Percentiles rank a stretch among this genome's conserved stretches.
phyloP scores from a whole-genome alignment of 2,888 invertebrate genomes.

The Agrilus biguttatus region DNA sequence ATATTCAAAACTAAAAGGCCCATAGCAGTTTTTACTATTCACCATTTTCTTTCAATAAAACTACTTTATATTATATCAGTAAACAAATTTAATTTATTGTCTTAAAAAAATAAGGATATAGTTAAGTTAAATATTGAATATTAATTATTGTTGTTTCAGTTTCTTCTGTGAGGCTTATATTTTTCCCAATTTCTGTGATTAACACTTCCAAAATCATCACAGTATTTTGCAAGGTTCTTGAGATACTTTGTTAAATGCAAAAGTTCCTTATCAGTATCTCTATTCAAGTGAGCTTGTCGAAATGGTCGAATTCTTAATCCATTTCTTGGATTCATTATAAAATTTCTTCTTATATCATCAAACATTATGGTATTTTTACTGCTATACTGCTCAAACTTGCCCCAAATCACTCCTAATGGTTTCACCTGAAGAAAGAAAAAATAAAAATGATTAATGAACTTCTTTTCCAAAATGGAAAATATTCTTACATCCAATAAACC shows the following conservation, averaged over 20 bases:
- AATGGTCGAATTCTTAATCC: constrained; percentile 85
- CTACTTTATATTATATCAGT: too few relatives aligned
- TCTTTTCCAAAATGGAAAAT: background rate
- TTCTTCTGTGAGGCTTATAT: constrained; percentile 29
- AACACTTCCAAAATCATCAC: constrained; percentile 67
- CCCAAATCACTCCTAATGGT: constrained; percentile 94
- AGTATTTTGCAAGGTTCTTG: constrained; percentile 62
- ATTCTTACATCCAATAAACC: constrained; percentile 75
- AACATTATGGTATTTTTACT: constrained; percentile 95
- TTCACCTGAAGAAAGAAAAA: constrained; percentile 51
- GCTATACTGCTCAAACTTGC: constrained; percentile 77
- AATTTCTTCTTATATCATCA: constrained; percentile 89
- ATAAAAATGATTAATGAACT: background rate
- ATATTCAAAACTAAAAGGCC: too few relatives aligned
- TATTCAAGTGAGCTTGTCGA: constrained; percentile 77
- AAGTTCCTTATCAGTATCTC: constrained; percentile 71
- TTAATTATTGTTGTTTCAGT: background rate
- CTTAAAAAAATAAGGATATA: too few relatives aligned
- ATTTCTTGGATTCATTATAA: constrained; percentile 92
- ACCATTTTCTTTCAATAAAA: too few relatives aligned
- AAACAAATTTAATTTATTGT: too few relatives aligned
- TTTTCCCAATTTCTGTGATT: constrained; percentile 91
- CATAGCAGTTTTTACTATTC: too few relatives aligned
- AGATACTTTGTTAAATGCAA: constrained; percentile 68
- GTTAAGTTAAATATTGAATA: too few relatives aligned